Percentiles rank a stretch among this genome's conserved stretches.
Evolutionary conservation across 2,797 vertebrate species (phyloP).

Genomic region (Danionella dracula): DNA sequence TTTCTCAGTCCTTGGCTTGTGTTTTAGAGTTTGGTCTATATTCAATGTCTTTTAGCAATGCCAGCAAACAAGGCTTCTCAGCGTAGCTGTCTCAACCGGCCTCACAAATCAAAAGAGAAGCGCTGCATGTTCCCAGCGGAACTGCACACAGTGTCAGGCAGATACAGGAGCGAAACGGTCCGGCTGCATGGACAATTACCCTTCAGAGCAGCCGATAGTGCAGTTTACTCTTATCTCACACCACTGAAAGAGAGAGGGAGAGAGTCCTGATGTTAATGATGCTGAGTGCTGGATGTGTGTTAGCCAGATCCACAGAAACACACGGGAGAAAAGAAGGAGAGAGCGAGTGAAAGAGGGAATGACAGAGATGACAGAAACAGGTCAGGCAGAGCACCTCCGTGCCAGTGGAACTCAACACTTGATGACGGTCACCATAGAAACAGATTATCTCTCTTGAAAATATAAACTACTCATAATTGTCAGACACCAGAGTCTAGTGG

Average conservation of each 20-base stretch:
- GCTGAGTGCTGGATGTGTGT: conserved; percentile 13
- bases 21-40: conserved; percentile 5
- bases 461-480: conserved; percentile 60
- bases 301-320: conserved; percentile 11
- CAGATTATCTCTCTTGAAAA: conserved; percentile 64
- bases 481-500: conserved; percentile 35
- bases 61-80: conserved; percentile 9
- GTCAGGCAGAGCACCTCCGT: conserved; percentile 46
- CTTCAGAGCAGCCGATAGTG: conserved; percentile 24
- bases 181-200: conserved; percentile 30
- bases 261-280: conserved; percentile 9
- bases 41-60: not conserved
- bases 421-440: conserved; percentile 81
- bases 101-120: conserved; percentile 17
- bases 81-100: not conserved
- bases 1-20: not conserved
- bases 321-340: not conserved
- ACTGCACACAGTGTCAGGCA: conserved; percentile 19
- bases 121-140: conserved; percentile 3
- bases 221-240: conserved; percentile 23
- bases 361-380: conserved; percentile 48
- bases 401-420: conserved; percentile 52
- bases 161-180: conserved; percentile 16
- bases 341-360: conserved; percentile 20
- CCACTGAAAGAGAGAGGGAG: conserved; percentile 6